These are phyloP conservation scores for Stenolophus ochropezus DNA, from an alignment of 2,888 invertebrate species.

Conservation along the genomic window DNA sequence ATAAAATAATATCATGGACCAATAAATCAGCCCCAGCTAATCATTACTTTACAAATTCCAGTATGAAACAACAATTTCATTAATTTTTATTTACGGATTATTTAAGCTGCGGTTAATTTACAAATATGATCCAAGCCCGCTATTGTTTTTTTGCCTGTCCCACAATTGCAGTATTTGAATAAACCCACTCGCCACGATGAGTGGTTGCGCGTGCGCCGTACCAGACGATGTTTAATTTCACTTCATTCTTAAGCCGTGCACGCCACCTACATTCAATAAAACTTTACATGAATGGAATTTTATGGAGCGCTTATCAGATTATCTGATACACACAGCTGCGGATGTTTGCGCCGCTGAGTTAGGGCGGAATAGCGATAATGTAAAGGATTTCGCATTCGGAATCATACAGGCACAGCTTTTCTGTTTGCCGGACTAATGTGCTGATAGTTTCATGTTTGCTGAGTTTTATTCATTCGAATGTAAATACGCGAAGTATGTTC, in stretches of 20 bases:
- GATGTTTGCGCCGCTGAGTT: neutral
- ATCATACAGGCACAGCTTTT: neutral
- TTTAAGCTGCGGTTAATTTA: too few relatives aligned
- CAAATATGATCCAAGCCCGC: too few relatives aligned
- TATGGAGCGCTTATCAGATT: constrained; percentile 40
- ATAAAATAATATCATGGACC: too few relatives aligned
- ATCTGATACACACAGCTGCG: constrained; percentile 33
- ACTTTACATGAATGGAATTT: constrained; percentile 46
- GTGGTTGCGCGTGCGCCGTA: neutral
- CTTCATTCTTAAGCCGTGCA: constrained; percentile 29
- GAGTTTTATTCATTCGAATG: neutral
- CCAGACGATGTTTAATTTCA: constrained; percentile 5
- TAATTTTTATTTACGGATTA: too few relatives aligned
- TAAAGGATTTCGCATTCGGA: neutral
- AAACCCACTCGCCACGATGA: neutral
- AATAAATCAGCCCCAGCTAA: too few relatives aligned
- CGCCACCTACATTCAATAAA: constrained; percentile 21
- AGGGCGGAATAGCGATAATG: neutral
- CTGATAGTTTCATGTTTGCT: neutral
- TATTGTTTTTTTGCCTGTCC: too few relatives aligned
- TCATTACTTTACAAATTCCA: too few relatives aligned
- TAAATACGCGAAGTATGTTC: neutral
- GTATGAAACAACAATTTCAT: too few relatives aligned
- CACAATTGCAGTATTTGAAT: too few relatives aligned
- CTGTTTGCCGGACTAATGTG: neutral